Percentiles rank a stretch among this genome's conserved stretches.
These are phyloP conservation scores for Drosophila fungiperda DNA, from an alignment of 2,888 invertebrate species.

Conservation along the genomic window DNA sequence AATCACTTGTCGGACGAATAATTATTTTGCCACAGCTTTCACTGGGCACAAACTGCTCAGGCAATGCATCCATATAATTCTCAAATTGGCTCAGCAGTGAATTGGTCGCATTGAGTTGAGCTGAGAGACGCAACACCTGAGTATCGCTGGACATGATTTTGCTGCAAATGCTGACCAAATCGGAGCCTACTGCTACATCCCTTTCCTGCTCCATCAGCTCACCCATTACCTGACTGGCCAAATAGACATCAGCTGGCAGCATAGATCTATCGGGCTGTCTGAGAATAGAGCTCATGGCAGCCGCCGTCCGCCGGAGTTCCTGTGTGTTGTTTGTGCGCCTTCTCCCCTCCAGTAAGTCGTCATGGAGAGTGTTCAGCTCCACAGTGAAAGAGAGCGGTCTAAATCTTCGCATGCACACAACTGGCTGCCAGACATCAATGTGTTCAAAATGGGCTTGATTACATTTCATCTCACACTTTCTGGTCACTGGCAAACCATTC, in stretches of 20 bases:
- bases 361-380: slow-evolving; percentile 71
- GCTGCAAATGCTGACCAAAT: slow-evolving; percentile 83
- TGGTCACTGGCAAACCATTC: slow-evolving; percentile 87
- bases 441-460: slow-evolving; percentile 86
- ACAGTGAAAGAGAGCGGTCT: slow-evolving; percentile 65
- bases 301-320: slow-evolving; percentile 44
- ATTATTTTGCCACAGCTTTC: too few relatives aligned
- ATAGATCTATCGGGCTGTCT: slow-evolving; percentile 72
- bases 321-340: slow-evolving; percentile 36
- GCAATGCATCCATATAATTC: too few relatives aligned
- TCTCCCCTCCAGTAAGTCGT: slow-evolving; percentile 65
- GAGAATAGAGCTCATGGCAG: slow-evolving; percentile 58
- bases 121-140: slow-evolving; percentile 72
- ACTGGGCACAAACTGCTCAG: too few relatives aligned
- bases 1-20: slow-evolving; percentile 4
- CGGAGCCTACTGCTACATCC: slow-evolving; percentile 64
- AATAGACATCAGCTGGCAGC: slow-evolving; percentile 87
- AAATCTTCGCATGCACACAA: slow-evolving; percentile 68
- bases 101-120: too few relatives aligned
- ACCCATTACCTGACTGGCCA: slow-evolving; percentile 84
- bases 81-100: too few relatives aligned
- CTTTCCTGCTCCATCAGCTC: slow-evolving; percentile 53
- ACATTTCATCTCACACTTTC: slow-evolving; percentile 87
- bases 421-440: slow-evolving; percentile 64
- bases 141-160: slow-evolving; percentile 86